Percentiles rank a stretch among this genome's conserved stretches.
These are phyloP conservation scores for Hyphantria cunea DNA, from an alignment of 1,140 invertebrate genomes.

Conservation along the genomic window DNA sequence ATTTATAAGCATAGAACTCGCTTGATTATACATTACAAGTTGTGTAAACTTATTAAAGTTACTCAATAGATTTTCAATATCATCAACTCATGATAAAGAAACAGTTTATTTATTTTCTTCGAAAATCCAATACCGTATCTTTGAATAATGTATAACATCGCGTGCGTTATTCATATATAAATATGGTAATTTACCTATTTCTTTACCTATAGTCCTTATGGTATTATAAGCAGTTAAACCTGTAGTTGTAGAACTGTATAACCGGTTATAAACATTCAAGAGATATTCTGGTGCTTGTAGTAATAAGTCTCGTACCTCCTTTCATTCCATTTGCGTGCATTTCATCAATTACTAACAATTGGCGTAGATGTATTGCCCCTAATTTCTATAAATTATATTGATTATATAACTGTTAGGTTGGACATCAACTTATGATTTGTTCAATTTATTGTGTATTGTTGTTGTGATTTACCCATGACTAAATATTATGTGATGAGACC, in stretches of 20 bases:
- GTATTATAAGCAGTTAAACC: constrained; percentile 15
- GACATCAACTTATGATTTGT: constrained; percentile 21
- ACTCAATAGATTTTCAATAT: background rate
- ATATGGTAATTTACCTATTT: constrained; percentile 25
- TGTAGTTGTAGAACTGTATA: constrained; percentile 35
- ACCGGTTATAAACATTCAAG: constrained; percentile 52
- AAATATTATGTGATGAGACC: constrained; percentile 43
- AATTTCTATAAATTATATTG: constrained; percentile 5
- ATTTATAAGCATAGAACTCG: no score
- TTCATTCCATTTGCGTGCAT: constrained; percentile 66
- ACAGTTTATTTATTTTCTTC: no score
- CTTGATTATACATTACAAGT: no score
- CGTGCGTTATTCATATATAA: background rate
- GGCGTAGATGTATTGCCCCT: constrained; percentile 13
- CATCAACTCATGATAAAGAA: background rate
- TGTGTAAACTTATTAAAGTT: no score
- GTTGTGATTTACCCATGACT: constrained; percentile 41
- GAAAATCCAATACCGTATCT: no score
- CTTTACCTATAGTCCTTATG: constrained; percentile 20
- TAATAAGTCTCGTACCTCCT: constrained; percentile 64
- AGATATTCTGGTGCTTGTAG: constrained; percentile 77
- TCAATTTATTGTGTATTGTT: constrained; percentile 22
- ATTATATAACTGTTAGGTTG: constrained; percentile 20
- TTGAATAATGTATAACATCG: background rate
- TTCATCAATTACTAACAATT: constrained; percentile 40